Evolutionary conservation across 2,888 invertebrate genomes (phyloP).

Genomic region (Blastobasis adustella): DNA sequence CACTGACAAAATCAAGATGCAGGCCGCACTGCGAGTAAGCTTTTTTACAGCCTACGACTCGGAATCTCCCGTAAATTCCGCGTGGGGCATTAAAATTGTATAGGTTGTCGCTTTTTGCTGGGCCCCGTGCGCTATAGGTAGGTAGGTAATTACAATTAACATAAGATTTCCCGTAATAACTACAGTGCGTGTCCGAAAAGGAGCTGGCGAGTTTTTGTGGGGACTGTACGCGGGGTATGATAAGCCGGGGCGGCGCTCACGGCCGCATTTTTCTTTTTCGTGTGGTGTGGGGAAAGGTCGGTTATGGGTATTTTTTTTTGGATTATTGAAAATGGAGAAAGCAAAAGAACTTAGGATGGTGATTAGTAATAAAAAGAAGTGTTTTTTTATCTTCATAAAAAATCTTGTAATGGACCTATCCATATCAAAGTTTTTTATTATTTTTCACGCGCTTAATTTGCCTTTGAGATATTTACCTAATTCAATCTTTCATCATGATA

Average conservation of each 20-base stretch:
- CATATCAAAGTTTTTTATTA: too few relatives aligned
- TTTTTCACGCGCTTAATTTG: too few relatives aligned
- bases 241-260: constrained; percentile 28
- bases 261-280: constrained; percentile 41
- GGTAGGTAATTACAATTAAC: constrained; percentile 57
- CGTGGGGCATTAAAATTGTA: constrained; percentile 67
- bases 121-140: constrained; percentile 39
- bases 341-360: too few relatives aligned
- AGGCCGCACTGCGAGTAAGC: constrained; percentile 37
- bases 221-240: constrained; percentile 65
- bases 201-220: constrained; percentile 53
- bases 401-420: too few relatives aligned
- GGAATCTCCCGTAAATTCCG: constrained; percentile 66
- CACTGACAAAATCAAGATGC: constrained; percentile 40
- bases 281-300: too few relatives aligned
- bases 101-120: constrained; percentile 51
- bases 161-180: constrained; percentile 69
- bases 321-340: too few relatives aligned
- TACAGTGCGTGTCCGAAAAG: constrained; percentile 46
- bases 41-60: constrained; percentile 38
- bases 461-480: too few relatives aligned
- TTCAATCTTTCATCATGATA: too few relatives aligned
- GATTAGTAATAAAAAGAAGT: too few relatives aligned
- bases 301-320: too few relatives aligned
- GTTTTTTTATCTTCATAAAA: too few relatives aligned